Evolutionary conservation across 1,140 invertebrate species (phyloP).

Genomic region (Lepidurus apus): DNA sequence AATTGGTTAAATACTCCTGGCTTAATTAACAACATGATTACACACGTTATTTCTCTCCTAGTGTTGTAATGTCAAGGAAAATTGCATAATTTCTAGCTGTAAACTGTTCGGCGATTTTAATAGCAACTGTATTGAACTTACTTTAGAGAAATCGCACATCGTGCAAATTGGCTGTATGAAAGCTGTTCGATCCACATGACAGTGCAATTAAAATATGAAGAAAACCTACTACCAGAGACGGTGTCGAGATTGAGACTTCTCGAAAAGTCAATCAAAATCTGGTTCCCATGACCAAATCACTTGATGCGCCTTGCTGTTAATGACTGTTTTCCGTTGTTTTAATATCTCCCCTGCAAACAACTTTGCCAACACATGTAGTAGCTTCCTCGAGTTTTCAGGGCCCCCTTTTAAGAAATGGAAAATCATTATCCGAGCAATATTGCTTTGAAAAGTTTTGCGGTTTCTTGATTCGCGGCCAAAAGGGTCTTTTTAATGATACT

Average conservation of each 20-base stretch:
- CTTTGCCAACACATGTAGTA: not conserved
- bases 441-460: not conserved
- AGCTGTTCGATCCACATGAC: not conserved
- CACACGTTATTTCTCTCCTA: too few relatives aligned
- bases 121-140: too few relatives aligned
- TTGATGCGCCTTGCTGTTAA: not conserved
- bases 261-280: not conserved
- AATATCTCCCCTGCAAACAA: not conserved
- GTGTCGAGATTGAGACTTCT: not conserved
- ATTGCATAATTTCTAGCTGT: too few relatives aligned
- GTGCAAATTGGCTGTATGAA: too few relatives aligned
- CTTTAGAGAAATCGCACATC: too few relatives aligned
- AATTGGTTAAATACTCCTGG: too few relatives aligned
- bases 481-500: not conserved
- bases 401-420: not conserved
- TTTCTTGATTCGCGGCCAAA: not conserved
- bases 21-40: too few relatives aligned
- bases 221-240: not conserved
- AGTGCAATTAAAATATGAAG: not conserved
- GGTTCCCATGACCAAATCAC: constrained; percentile 9
- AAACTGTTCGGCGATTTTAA: too few relatives aligned
- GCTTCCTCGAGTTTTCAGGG: not conserved
- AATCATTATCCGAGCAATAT: not conserved
- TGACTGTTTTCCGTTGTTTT: constrained; percentile 15
- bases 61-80: too few relatives aligned